Percentiles rank a stretch among this genome's conserved stretches.
Evolutionary conservation across 2,888 invertebrate species (phyloP).

Genomic region (Drosophila meridiana): DNA sequence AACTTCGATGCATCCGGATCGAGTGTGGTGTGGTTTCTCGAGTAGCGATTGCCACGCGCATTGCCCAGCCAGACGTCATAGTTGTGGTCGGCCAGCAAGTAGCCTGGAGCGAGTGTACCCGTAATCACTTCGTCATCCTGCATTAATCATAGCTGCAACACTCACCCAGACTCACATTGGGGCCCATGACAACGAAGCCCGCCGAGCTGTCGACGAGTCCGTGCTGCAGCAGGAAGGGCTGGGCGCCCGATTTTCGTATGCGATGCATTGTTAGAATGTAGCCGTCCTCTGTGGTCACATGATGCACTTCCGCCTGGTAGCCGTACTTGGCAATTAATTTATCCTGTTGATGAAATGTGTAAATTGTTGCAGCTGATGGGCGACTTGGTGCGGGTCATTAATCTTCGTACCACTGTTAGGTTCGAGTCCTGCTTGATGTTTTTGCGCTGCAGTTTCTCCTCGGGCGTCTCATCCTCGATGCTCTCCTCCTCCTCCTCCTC

Average conservation of each 20-base stretch:
- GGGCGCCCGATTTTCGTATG: constrained; percentile 87
- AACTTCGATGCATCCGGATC: constrained; percentile 85
- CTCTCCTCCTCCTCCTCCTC: constrained; percentile 83
- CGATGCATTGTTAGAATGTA: constrained; percentile 92
- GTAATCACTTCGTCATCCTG: constrained; percentile 46
- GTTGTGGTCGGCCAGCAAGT: constrained; percentile 86
- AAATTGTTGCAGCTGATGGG: constrained; percentile 34
- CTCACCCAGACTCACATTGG: constrained; percentile 86
- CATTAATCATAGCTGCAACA: constrained; percentile 60
- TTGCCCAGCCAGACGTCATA: constrained; percentile 85
- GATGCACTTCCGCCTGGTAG: constrained; percentile 88
- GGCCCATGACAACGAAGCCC: constrained; percentile 90
- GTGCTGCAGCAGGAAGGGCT: constrained; percentile 88
- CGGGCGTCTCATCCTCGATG: constrained; percentile 80
- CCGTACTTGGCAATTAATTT: constrained; percentile 87
- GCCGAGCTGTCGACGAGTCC: constrained; percentile 91
- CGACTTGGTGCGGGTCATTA: constrained; percentile 32
- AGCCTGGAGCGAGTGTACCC: constrained; percentile 69
- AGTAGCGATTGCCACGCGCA: constrained; percentile 84
- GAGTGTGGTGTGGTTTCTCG: constrained; percentile 81
- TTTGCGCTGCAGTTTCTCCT: constrained; percentile 79
- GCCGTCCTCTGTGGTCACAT: constrained; percentile 90
- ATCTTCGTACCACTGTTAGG: constrained; percentile 81
- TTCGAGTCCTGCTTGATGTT: constrained; percentile 82
- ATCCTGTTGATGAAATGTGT: constrained; percentile 76